phyloP scores from a whole-genome alignment of 2,113 vertebrate genomes.

The Anolis sagrei region DNA sequence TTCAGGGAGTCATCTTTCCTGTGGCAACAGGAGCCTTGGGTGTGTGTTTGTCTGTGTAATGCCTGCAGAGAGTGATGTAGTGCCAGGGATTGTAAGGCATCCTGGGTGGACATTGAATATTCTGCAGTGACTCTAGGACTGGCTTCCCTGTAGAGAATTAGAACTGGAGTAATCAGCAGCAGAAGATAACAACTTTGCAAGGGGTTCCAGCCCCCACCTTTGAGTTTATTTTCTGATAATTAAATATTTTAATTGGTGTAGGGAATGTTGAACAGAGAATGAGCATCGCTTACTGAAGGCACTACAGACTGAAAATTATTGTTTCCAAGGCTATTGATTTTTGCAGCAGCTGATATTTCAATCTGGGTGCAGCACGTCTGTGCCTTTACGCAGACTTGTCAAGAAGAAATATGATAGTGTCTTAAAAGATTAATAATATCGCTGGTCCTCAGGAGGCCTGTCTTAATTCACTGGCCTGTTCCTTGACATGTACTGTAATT shows the following conservation, averaged over 20 bases:
- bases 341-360: constrained; percentile 88
- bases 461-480: constrained; percentile 92
- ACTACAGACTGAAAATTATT: constrained; percentile 83
- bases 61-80: constrained; percentile 45
- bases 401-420: constrained; percentile 91
- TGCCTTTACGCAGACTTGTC: constrained; percentile 84
- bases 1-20: constrained; percentile 62
- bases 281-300: constrained; percentile 73
- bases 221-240: constrained; percentile 57
- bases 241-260: constrained; percentile 63
- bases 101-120: constrained; percentile 46
- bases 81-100: constrained; percentile 24
- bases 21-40: constrained; percentile 34
- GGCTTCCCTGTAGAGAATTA: constrained; percentile 56
- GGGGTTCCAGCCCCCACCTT: constrained; percentile 50
- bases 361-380: constrained; percentile 87
- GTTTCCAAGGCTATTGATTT: constrained; percentile 87
- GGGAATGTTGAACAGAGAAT: constrained; percentile 60
- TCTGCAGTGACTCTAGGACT: constrained; percentile 42
- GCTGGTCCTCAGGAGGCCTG: constrained; percentile 87
- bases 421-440: constrained; percentile 91
- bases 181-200: constrained; percentile 51
- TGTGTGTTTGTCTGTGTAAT: constrained; percentile 53
- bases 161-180: constrained; percentile 59
- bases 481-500: constrained; percentile 90